Percentiles rank a stretch among this genome's conserved stretches.
Conservation (phyloP, 1,140 invertebrate genomes). For the Cydia splendana region DNA sequence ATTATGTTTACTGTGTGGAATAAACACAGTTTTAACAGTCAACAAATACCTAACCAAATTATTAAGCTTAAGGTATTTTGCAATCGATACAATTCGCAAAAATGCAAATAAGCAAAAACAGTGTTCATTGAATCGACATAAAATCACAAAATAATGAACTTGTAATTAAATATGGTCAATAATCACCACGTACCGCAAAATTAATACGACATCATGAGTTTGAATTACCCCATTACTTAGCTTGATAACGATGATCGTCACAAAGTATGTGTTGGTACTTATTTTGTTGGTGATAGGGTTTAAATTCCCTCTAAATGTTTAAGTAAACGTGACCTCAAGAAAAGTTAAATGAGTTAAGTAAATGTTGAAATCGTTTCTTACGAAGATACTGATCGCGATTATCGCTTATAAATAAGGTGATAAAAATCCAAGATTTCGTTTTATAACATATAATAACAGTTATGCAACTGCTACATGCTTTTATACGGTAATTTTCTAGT, state of each 20-base stretch:
- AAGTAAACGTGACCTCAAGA: background rate
- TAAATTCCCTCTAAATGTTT: background rate
- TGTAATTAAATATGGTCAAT: slow-evolving; percentile 31
- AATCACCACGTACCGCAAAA: slow-evolving; percentile 25
- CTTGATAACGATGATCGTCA: slow-evolving; percentile 11
- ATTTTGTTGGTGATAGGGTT: background rate
- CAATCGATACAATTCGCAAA: background rate
- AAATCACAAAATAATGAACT: slow-evolving; percentile 12
- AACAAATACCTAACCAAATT: slow-evolving; percentile 18
- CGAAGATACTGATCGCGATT: slow-evolving; percentile 27
- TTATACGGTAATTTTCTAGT: background rate
- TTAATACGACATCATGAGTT: slow-evolving; percentile 31
- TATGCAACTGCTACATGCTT: background rate
- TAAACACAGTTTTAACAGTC: no score
- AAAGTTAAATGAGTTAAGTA: slow-evolving; percentile 7
- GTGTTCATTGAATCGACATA: slow-evolving; percentile 12
- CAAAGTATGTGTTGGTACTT: background rate
- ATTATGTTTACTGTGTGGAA: no score
- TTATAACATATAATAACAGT: background rate
- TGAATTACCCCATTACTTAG: slow-evolving; percentile 28
- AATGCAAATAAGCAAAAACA: background rate
- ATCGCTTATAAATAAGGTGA: slow-evolving; percentile 17
- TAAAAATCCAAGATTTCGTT: slow-evolving; percentile 10
- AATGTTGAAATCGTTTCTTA: slow-evolving; percentile 28
- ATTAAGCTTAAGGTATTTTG: background rate